These are phyloP conservation scores for Meriones psammophilus DNA, from an alignment of 2,797 vertebrate genomes.

Conservation along the genomic window DNA sequence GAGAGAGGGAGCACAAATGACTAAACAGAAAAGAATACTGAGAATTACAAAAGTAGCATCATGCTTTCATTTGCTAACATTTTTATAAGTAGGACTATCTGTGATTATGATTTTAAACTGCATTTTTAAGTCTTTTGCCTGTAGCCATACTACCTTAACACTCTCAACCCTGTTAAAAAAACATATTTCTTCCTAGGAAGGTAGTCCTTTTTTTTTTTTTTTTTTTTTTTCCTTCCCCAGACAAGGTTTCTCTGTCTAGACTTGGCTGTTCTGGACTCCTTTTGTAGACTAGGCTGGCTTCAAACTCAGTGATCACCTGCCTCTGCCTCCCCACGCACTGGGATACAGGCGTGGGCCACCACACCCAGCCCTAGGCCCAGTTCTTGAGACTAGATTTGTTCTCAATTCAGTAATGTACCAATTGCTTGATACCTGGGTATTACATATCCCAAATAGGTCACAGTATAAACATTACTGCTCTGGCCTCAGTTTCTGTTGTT, in stretches of 20 bases:
- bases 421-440: background rate
- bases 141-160: background rate
- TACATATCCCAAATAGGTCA: conserved; percentile 7
- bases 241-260: too few species aligned
- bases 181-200: conserved; percentile 8
- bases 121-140: background rate
- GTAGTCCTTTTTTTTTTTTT: conserved; percentile 21
- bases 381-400: conserved; percentile 51
- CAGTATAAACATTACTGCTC: background rate
- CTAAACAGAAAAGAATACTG: conserved; percentile 5
- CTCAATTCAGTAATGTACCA: conserved; percentile 33
- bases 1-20: background rate
- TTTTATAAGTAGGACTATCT: background rate
- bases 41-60: conserved; percentile 1
- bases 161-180: background rate
- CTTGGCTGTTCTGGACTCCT: too few species aligned
- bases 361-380: background rate
- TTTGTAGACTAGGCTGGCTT: too few species aligned
- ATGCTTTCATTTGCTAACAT: background rate
- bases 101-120: conserved; percentile 21
- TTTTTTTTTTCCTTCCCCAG: too few species aligned
- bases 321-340: too few species aligned
- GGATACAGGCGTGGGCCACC: too few species aligned
- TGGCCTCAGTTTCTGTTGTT: conserved; percentile 49
- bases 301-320: too few species aligned